phyloP scores from a whole-genome alignment of 2,888 invertebrate genomes.

The Heteromyza rotundicornis region DNA sequence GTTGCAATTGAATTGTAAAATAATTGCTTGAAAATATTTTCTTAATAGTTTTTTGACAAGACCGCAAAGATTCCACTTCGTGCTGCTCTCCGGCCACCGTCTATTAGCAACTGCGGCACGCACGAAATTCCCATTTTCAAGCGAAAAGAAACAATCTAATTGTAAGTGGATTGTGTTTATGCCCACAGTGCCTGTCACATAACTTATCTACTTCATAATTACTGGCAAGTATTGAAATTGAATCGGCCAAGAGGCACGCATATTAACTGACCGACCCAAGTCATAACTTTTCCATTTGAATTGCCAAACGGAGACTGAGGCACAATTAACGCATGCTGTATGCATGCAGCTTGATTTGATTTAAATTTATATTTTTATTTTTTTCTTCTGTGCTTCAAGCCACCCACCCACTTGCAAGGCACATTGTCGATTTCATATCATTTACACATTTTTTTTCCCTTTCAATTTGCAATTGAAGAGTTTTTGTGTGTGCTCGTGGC shows the following conservation, averaged over 20 bases:
- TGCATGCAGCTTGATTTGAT: background rate
- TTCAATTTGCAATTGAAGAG: background rate
- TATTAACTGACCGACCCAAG: no score
- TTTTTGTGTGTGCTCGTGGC: no score
- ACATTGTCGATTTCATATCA: no score
- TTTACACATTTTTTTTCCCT: background rate
- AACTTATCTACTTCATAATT: background rate
- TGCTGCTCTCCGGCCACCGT: no score
- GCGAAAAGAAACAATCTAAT: no score
- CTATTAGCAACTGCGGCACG: no score
- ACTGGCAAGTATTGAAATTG: conserved; percentile 9
- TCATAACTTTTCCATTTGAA: conserved; percentile 5
- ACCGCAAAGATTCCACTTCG: background rate
- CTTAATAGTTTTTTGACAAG: conserved; percentile 22
- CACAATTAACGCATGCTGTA: background rate
- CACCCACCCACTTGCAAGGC: background rate
- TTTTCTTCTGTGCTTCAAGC: background rate
- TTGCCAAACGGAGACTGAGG: background rate
- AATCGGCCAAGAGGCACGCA: background rate
- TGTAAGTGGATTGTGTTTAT: no score
- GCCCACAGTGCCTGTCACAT: background rate
- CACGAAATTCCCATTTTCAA: no score
- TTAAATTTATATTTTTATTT: background rate
- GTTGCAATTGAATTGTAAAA: conserved; percentile 20
- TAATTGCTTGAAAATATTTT: conserved; percentile 11